Base-by-base conservation (phyloP, 2,888 invertebrate genomes). In the Pinctada fucata region DNA sequence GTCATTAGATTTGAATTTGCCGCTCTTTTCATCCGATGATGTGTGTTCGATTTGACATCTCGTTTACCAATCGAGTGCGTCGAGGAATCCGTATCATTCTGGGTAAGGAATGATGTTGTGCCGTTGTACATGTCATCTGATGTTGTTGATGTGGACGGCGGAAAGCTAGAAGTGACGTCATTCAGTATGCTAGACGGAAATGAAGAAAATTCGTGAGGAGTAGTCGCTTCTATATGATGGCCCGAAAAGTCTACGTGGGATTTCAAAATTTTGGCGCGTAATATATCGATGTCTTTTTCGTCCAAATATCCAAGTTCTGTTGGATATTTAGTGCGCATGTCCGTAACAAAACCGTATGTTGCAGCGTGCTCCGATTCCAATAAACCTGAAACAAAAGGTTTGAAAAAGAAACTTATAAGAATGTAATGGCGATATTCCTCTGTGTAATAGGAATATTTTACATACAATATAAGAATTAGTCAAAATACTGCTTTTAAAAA, bases 271-370 rank as follows among this genome's bases (percentile, higher is more conserved):
- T 82, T 81, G 2, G 71, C n/a, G 58, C 80, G 77, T 2, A 86
- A 75, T 3, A 45, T 16, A 65, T 78, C 76, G 3, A 84, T 84
- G 64, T 84, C 81, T 4, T 83, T 84, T 65, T 84, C 79, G 6
- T 58, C 52, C 3, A 84, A 50, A 48, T 75, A 69, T n/a, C 65
- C 51, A 0, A 85, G 77, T 2, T 65, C 67, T 3, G 2, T 50
- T 3, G 86, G 85, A 69, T 86, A 85, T 16, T 83, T 68, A 45
- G 47, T 70, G 67, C 80, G 81, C 81, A 86, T 83, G 3, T 77
- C 49, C 6, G 52, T 71, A 45, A 86, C 82, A 64, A 86, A 86
- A 1, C 70, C 67, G 2, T 79, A 78, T 0, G 85, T 79, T 8
- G 79, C 68, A 2, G 79, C 63, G 48, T 83, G 78, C 13, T 83